These are phyloP conservation scores for Nannospalax galili DNA, from an alignment of 2,113 vertebrate species.

Conservation along the genomic window DNA sequence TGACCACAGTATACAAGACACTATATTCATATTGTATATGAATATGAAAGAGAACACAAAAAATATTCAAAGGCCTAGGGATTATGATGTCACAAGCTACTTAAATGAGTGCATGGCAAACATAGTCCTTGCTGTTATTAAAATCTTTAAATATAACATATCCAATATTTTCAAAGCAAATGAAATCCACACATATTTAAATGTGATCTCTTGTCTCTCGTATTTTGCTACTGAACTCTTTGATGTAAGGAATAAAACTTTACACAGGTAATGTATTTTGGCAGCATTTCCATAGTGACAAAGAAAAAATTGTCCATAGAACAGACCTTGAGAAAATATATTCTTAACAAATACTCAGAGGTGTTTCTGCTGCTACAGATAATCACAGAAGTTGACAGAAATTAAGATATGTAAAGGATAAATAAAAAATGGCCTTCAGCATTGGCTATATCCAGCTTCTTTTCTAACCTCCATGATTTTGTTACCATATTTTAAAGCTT, in stretches of 20 bases:
- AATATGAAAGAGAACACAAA: background rate
- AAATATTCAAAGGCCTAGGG: background rate
- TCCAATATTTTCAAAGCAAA: background rate
- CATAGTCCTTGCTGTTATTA: background rate
- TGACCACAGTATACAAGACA: background rate
- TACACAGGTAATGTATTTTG: slow-evolving; percentile 65
- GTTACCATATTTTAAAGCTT: background rate
- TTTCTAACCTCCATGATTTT: slow-evolving; percentile 8
- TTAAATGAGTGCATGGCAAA: background rate
- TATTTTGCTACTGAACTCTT: slow-evolving; percentile 52
- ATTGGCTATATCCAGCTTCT: slow-evolving; percentile 12
- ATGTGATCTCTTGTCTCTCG: slow-evolving; percentile 40
- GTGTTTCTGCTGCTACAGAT: slow-evolving; percentile 66
- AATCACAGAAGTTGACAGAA: slow-evolving; percentile 67
- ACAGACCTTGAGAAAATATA: slow-evolving; percentile 60
- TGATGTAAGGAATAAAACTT: slow-evolving; percentile 66
- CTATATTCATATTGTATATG: background rate
- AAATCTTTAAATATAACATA: slow-evolving; percentile 14
- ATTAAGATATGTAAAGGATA: slow-evolving; percentile 58
- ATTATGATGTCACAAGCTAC: background rate
- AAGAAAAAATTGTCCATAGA: slow-evolving; percentile 50
- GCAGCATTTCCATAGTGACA: slow-evolving; percentile 56
- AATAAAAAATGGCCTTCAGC: slow-evolving; percentile 19
- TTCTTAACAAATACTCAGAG: slow-evolving; percentile 63
- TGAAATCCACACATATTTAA: slow-evolving; percentile 22